Conservation (phyloP, 2,113 vertebrate species). For the Columba janthina region DNA sequence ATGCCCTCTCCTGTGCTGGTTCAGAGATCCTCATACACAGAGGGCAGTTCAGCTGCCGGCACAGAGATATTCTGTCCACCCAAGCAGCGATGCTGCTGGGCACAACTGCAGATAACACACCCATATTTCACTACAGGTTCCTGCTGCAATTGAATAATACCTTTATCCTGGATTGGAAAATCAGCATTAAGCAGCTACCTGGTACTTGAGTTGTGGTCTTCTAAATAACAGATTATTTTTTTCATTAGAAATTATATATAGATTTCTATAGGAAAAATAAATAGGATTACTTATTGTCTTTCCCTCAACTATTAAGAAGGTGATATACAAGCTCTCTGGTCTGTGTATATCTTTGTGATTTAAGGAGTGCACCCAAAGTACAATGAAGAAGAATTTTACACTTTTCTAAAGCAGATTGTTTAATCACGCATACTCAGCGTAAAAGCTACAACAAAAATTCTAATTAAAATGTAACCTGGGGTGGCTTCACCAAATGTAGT, state of each 20-base stretch:
- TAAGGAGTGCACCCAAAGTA: neutral
- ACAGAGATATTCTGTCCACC: neutral
- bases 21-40: neutral
- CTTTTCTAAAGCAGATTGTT: neutral
- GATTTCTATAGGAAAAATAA: neutral
- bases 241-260: neutral
- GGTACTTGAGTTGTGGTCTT: neutral
- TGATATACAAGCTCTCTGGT: neutral
- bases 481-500: neutral
- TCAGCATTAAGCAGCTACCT: neutral
- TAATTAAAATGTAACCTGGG: conserved; percentile 47
- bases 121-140: neutral
- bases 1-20: neutral
- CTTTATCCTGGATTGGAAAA: neutral
- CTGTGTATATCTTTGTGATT: neutral
- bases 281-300: neutral
- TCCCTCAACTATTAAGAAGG: neutral
- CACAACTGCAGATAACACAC: neutral
- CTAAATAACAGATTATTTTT: neutral
- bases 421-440: neutral
- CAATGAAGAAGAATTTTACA: neutral
- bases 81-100: neutral
- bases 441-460: neutral
- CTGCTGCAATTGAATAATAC: neutral
- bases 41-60: neutral